Percentiles rank a stretch among this genome's conserved stretches.
Evolutionary conservation across 2,888 invertebrate species (phyloP).

Genomic region (Actias luna): DNA sequence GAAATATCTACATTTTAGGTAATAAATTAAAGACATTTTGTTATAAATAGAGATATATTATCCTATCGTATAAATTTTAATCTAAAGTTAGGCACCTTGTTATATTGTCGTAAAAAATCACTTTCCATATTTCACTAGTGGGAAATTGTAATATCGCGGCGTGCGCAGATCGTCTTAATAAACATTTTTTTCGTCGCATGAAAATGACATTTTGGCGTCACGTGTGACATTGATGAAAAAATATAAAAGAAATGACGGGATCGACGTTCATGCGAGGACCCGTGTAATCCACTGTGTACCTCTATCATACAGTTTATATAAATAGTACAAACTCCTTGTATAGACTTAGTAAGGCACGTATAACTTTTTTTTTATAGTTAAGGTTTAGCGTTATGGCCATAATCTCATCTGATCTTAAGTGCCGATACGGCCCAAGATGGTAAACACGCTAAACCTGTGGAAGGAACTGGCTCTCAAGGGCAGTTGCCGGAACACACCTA

Average conservation of each 20-base stretch:
- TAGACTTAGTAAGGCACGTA: too few relatives aligned
- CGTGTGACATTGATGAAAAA: conserved; percentile 82
- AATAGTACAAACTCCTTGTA: not conserved
- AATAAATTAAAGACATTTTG: not conserved
- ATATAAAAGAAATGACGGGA: conserved; percentile 78
- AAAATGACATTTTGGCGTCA: conserved; percentile 81
- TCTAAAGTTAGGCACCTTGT: conserved; percentile 72
- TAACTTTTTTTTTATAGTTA: too few relatives aligned
- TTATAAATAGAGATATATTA: conserved; percentile 25
- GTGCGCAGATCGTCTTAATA: conserved; percentile 70
- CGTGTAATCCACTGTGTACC: conserved; percentile 20
- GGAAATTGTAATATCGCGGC: conserved; percentile 78
- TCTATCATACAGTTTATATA: not conserved
- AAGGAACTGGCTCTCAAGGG: too few relatives aligned
- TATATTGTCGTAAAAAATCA: conserved; percentile 79
- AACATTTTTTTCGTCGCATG: conserved; percentile 79
- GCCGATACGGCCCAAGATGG: too few relatives aligned
- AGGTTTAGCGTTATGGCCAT: too few relatives aligned
- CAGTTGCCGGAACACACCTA: too few relatives aligned
- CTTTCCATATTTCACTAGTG: conserved; percentile 80
- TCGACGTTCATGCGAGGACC: conserved; percentile 50
- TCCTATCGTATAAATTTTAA: conserved; percentile 66
- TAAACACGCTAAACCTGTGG: too few relatives aligned
- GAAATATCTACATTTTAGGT: not conserved
- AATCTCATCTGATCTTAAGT: too few relatives aligned